Conservation (phyloP, 2,888 invertebrate genomes). For the Phoronis australis region DNA sequence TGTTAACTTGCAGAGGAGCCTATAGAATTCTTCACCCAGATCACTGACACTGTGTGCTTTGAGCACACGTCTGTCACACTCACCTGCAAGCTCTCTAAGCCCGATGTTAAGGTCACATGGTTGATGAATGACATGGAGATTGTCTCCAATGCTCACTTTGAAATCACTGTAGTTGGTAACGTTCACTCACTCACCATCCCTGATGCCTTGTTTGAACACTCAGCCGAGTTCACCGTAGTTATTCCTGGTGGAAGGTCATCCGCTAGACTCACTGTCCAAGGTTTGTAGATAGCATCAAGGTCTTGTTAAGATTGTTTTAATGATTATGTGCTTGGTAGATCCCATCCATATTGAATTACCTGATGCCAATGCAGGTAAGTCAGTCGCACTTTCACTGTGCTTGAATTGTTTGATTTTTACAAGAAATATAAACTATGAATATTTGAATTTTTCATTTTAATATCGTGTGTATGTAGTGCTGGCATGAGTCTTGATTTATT, state of each 20-base stretch:
- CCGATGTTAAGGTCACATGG: background rate
- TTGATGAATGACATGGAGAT: conserved; percentile 1
- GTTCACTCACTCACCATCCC: conserved; percentile 79
- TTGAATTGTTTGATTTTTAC: too few species aligned
- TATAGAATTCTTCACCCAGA: conserved; percentile 29
- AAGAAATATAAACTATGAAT: too few species aligned
- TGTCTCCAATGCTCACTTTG: conserved; percentile 8
- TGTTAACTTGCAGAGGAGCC: conserved; percentile 58
- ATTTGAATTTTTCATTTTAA: too few species aligned
- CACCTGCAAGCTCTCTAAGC: background rate
- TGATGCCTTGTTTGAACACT: conserved; percentile 70
- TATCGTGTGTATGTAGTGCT: too few species aligned
- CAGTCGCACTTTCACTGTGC: too few species aligned
- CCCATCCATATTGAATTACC: too few species aligned
- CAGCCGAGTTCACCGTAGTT: conserved; percentile 77
- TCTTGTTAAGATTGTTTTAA: too few species aligned
- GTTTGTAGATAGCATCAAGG: too few species aligned
- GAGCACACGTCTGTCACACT: conserved; percentile 60
- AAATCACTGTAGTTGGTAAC: conserved; percentile 29
- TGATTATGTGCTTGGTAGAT: too few species aligned
- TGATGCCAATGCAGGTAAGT: too few species aligned
- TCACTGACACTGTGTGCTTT: conserved; percentile 32
- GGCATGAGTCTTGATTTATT: too few species aligned
- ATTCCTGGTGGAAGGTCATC: conserved; percentile 64
- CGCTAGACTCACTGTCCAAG: conserved; percentile 74